Conservation (phyloP, 2,797 vertebrate genomes). For the Paramormyrops hopkinsi region DNA sequence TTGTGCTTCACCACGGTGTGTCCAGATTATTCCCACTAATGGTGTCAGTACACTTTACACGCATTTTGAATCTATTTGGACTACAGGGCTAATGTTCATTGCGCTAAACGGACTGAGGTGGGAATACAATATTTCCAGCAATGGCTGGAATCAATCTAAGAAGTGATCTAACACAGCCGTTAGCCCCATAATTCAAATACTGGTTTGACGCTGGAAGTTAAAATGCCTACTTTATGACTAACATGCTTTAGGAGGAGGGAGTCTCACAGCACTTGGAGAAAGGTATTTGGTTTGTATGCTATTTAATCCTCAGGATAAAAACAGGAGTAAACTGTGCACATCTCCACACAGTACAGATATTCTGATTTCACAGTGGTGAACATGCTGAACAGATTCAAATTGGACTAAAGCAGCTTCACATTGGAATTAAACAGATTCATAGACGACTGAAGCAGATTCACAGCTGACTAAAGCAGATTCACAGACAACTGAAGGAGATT, state of each 20-base stretch:
- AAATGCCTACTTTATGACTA: slow-evolving; percentile 5
- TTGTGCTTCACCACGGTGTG: background rate
- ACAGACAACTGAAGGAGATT: background rate
- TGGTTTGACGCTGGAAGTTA: background rate
- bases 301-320: background rate
- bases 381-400: background rate
- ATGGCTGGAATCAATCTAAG: slow-evolving; percentile 1
- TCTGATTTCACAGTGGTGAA: background rate
- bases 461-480: background rate
- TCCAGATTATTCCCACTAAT: background rate
- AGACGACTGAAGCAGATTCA: background rate
- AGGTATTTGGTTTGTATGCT: background rate
- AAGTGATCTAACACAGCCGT: background rate
- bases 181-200: background rate
- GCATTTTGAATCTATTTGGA: background rate
- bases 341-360: background rate
- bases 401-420: background rate
- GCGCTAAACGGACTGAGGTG: background rate
- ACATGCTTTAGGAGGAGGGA: background rate
- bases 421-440: background rate
- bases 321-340: background rate
- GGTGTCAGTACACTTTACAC: background rate
- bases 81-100: background rate
- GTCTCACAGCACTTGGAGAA: background rate
- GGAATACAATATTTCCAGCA: background rate